Percentiles rank a stretch among this genome's conserved stretches.
Conservation (phyloP, 2,113 vertebrate species). For the Poecilia latipinna region DNA sequence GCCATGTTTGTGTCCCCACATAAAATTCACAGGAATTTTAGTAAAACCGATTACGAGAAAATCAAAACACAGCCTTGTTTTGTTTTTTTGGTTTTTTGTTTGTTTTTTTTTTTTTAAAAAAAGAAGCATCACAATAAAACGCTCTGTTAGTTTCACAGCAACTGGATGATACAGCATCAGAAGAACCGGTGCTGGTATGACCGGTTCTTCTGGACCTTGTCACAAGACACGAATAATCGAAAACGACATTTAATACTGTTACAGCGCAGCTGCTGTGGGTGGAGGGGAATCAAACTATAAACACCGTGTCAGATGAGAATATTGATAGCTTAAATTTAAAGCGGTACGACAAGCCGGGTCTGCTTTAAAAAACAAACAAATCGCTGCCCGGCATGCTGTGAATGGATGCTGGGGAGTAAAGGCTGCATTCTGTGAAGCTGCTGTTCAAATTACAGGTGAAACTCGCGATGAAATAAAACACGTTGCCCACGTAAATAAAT, state of each 20-base stretch:
- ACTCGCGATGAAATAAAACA: neutral
- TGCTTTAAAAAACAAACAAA: neutral
- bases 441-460: neutral
- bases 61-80: neutral
- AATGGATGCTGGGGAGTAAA: neutral
- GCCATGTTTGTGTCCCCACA: neutral
- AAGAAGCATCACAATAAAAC: neutral
- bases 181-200: constrained; percentile 22
- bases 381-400: neutral
- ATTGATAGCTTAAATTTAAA: constrained; percentile 24
- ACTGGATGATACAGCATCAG: neutral
- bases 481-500: neutral
- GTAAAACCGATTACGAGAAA: neutral
- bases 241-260: constrained; percentile 61
- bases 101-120: no score
- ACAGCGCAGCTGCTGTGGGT: constrained; percentile 39
- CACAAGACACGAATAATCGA: constrained; percentile 56
- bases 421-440: neutral
- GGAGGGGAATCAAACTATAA: constrained; percentile 35
- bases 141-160: neutral
- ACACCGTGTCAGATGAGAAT: constrained; percentile 38
- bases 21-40: neutral
- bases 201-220: constrained; percentile 47
- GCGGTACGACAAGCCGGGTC: constrained; percentile 4
- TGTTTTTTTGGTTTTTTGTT: no score